These are phyloP conservation scores for Phylloscopus whistleri DNA, from an alignment of 2,113 vertebrate genomes.

Conservation along the genomic window DNA sequence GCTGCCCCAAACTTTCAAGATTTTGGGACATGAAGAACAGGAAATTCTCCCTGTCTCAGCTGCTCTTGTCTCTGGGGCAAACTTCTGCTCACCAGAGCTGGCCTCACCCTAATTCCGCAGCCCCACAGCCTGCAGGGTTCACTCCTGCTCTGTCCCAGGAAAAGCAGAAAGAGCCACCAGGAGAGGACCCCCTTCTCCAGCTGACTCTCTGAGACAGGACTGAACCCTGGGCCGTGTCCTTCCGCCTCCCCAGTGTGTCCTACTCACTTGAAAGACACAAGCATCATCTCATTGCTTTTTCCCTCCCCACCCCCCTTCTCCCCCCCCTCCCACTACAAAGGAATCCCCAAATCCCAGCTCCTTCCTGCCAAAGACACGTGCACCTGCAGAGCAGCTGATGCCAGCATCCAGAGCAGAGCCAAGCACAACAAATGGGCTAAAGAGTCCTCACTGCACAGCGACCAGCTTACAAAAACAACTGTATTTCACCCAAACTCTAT, in stretches of 20 bases:
- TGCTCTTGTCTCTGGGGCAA: neutral
- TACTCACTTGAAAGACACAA: neutral
- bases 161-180: neutral
- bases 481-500: conserved; percentile 66
- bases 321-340: neutral
- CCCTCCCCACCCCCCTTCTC: neutral
- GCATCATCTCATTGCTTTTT: neutral
- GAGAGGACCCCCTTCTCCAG: neutral
- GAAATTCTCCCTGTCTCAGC: neutral
- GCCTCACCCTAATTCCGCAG: neutral
- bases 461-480: conserved; percentile 67
- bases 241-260: neutral
- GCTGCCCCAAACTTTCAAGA: neutral
- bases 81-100: neutral
- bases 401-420: conserved; percentile 59
- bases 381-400: conserved; percentile 65
- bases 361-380: conserved; percentile 57
- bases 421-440: conserved; percentile 61
- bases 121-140: neutral
- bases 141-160: neutral
- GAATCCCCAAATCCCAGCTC: conserved; percentile 61
- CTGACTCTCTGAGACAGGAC: fast-evolving
- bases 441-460: conserved; percentile 56
- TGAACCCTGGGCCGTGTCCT: neutral
- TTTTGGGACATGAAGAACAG: neutral